Base-by-base conservation (phyloP, 2,888 invertebrate genomes). In the Prosopocoilus inquinatus region DNA sequence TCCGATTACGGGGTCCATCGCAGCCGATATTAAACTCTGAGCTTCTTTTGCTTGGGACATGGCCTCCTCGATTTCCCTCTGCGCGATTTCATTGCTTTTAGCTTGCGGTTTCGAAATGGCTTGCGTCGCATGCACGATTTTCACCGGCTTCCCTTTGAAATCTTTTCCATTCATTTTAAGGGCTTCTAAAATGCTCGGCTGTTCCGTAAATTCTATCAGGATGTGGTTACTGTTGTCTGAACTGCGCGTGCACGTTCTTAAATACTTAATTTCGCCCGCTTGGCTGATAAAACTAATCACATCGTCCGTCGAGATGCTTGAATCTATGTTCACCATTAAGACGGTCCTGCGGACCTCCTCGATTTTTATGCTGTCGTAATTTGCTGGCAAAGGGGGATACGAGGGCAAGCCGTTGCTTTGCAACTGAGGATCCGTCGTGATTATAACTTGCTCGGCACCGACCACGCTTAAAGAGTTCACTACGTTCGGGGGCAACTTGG, bases 41-140 rank as follows among this genome's bases (percentile, higher is more conserved):
- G 96, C 96, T 78, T 97, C 96, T 73, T 95, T 95, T 0, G 96
- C 95, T 60, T 96, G 83, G 44, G 94, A 91, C 95, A 99, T 96
- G 0, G 96, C 96, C 75, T 96, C 96, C 75, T 96, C 96, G 53
- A 97, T 95, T 79, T 96, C 96, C 43, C 91, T 86, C 70, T 96
- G 93, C 0, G 96, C 96, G 1, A 94, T 95, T 74, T 96, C 95
- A 72, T 95, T 95, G 64, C 94, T 95, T 75, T 96, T 96, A 0
- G 94, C 91, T 74, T 94, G 94, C 0, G 96, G 96, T 70, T 94
- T 94, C 1, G 88, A 84, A 60, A 96, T 95, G 0, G 94, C 89
- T 73, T 94, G 93, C 1, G 90, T 93, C 0, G 97, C 91, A 78
- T 98, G 98, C 66, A 88, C 88, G 7, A 98, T 88, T 78, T 86